Conservation (phyloP, 2,113 vertebrate species). For the Chrysochloris asiatica region DNA sequence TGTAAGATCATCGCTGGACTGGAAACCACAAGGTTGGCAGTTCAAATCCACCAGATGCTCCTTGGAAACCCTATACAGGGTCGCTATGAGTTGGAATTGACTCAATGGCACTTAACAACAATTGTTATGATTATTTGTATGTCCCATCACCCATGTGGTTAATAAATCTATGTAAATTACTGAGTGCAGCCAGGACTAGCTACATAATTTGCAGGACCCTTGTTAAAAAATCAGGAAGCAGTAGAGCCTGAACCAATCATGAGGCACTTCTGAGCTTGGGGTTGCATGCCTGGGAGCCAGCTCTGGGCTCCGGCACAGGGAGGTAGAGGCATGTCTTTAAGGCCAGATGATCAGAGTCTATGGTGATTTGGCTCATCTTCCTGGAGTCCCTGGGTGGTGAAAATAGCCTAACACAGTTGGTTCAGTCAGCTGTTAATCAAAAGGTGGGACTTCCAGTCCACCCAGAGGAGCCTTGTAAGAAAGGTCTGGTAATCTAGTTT, state of each 20-base stretch:
- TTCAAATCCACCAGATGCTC: no score
- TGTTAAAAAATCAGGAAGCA: not conserved
- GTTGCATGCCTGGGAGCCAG: not conserved
- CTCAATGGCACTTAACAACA: no score
- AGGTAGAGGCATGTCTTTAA: not conserved
- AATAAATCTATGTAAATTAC: not conserved
- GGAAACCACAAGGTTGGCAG: no score
- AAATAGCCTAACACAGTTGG: not conserved
- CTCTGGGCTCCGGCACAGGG: not conserved
- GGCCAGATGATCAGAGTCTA: not conserved
- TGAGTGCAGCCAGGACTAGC: accelerated
- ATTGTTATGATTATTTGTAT: not conserved
- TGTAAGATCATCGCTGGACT: no score
- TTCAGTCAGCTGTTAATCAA: not conserved
- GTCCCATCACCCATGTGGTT: not conserved
- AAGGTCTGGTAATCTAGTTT: not conserved
- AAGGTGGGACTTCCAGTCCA: not conserved
- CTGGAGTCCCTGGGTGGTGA: not conserved
- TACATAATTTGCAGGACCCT: not conserved
- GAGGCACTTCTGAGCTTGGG: not conserved
- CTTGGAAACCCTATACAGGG: no score
- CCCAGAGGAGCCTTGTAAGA: not conserved
- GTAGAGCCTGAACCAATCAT: not conserved
- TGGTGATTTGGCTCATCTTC: not conserved
- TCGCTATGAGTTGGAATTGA: no score